Evolutionary conservation across 2,888 invertebrate genomes (phyloP).

Genomic region (Corythucha ciliata): DNA sequence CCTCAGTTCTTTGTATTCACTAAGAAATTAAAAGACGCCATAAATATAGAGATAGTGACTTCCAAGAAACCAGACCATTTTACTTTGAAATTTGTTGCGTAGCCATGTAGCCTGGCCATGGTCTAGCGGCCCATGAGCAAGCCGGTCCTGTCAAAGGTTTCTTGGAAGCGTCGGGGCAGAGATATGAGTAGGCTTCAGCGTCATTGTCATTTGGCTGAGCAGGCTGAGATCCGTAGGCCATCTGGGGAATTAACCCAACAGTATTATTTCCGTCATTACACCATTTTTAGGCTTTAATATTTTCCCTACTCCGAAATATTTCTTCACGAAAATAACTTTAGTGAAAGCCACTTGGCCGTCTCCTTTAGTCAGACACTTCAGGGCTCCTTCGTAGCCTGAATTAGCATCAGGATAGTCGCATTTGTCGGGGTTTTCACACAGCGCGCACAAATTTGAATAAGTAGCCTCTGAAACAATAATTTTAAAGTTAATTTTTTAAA

Average conservation of each 20-base stretch:
- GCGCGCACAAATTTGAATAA: constrained; percentile 66
- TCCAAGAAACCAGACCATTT: background rate
- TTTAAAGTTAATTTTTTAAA: background rate
- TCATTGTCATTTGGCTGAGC: constrained; percentile 52
- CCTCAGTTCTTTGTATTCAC: constrained; percentile 26
- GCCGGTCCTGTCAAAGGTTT: constrained; percentile 54
- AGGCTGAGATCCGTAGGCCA: constrained; percentile 52
- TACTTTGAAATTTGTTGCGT: constrained; percentile 44
- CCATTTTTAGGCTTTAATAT: constrained; percentile 11
- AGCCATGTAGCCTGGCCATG: constrained; percentile 71
- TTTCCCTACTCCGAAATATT: constrained; percentile 61
- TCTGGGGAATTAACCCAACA: constrained; percentile 40
- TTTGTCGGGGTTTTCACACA: constrained; percentile 64
- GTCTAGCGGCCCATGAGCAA: constrained; percentile 75
- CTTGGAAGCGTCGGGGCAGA: constrained; percentile 69
- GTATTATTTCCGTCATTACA: background rate
- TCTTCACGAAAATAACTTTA: constrained; percentile 67
- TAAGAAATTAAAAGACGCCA: background rate
- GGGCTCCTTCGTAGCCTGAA: constrained; percentile 79
- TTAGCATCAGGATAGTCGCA: constrained; percentile 75
- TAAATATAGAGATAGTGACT: background rate
- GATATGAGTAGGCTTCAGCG: constrained; percentile 59
- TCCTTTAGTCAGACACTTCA: constrained; percentile 69
- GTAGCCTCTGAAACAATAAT: constrained; percentile 39
- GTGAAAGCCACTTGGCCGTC: constrained; percentile 80